A percentile compares a stretch with the other conserved stretches of the same genome.
These are phyloP conservation scores for Perodicticus potto DNA, from an alignment of 2,797 vertebrate genomes.

Conservation along the genomic window DNA sequence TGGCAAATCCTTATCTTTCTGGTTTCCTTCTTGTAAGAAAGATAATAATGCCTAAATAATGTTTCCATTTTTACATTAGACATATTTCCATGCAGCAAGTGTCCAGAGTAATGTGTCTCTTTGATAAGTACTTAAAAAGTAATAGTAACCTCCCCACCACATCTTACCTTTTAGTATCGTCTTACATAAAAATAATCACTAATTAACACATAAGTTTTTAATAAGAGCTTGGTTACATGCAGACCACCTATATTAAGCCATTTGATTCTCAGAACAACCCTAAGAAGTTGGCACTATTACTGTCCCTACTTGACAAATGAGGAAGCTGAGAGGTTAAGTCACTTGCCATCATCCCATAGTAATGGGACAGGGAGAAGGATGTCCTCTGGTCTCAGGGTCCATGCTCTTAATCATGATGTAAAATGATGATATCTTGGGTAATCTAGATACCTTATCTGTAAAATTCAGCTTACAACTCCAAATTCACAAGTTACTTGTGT, in stretches of 20 bases:
- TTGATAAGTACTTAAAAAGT: not conserved
- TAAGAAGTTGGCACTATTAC: not conserved
- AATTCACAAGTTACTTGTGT: not conserved
- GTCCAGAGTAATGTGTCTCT: not conserved
- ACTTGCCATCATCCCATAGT: not conserved
- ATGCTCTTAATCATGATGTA: fast-evolving
- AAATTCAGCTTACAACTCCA: not conserved
- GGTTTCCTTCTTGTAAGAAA: not conserved
- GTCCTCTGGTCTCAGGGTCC: not conserved
- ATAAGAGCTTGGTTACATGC: not conserved
- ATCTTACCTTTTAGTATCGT: not conserved
- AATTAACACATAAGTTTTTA: not conserved
- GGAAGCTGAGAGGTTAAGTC: no score
- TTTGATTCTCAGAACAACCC: not conserved
- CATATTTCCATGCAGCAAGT: not conserved
- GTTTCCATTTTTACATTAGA: not conserved
- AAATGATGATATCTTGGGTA: no score
- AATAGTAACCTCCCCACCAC: not conserved
- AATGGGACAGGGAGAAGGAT: not conserved
- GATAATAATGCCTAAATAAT: not conserved
- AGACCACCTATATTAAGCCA: not conserved
- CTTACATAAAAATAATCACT: not conserved
- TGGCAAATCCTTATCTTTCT: not conserved
- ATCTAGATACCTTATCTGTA: not conserved
- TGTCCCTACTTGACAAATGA: not conserved